Conservation (phyloP, 2,888 invertebrate species). For the Xestoiulus laeticollis region DNA sequence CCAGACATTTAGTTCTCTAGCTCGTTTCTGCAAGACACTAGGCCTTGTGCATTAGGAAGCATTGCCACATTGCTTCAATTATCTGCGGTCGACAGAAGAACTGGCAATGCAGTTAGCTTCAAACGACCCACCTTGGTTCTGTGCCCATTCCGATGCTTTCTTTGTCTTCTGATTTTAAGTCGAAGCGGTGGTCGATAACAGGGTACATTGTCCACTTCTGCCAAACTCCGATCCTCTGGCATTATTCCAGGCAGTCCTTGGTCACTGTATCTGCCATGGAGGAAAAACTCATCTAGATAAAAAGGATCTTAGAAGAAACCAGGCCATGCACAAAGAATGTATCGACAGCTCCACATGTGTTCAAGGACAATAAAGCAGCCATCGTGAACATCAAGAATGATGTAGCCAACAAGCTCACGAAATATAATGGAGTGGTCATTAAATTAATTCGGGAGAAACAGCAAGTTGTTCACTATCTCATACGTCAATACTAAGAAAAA, state of each 20-base stretch:
- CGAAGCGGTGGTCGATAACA: no score
- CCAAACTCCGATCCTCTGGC: constrained; percentile 55
- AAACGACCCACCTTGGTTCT: no score
- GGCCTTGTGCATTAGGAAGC: no score
- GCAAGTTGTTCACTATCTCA: neutral
- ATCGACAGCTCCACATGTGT: neutral
- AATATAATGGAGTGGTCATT: neutral
- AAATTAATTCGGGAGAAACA: neutral
- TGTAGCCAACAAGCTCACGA: neutral
- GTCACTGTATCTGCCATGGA: constrained; percentile 56
- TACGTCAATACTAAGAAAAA: neutral
- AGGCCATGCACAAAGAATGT: neutral
- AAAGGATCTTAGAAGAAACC: constrained; percentile 50
- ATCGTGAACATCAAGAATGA: neutral
- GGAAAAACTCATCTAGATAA: constrained; percentile 56
- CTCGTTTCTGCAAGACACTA: no score
- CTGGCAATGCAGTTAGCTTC: no score
- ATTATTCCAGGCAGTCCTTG: no score
- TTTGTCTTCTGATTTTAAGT: no score
- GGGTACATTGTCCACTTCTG: no score
- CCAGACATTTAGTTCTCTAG: no score
- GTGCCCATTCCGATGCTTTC: no score
- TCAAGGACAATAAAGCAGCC: neutral
- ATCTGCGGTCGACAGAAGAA: no score
- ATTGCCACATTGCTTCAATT: no score